Base-by-base conservation (phyloP, 2,797 vertebrate genomes). In the Phylloscopus collybita region DNA sequence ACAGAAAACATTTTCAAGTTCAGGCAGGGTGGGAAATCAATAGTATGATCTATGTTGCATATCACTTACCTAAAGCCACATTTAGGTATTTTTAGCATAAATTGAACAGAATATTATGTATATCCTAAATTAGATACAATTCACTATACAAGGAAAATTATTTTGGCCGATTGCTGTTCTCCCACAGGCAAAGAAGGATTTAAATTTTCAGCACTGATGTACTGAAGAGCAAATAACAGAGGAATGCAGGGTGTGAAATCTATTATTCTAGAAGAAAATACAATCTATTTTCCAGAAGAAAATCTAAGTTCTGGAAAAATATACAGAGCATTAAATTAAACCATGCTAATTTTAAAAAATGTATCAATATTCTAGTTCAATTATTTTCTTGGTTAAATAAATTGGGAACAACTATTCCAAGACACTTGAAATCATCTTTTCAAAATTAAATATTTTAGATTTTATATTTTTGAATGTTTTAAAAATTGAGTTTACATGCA, bases 191-290 rank as follows among this genome's bases (percentile, higher is more conserved):
- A n/a, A 2, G 8, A 50, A 88, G 22, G 16, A 49, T 71, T 75
- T 60, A 40, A 6, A 6, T 90, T 88, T 72, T 73, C 38, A 40
- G 69, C 11, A 40, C 6, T 29, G 47, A 22, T 36, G 5, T 47
- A 50, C 23, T 57, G 38, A 71, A 60, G 13, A 25, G 27, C 18
- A 93, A 69, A 53, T 16, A 88, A 30, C 16, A 72, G 50, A 60
- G 21, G 26, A 30, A 13, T 17, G 0, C 0, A 12, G 25, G 18
- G 4, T 2, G 1, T 25, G 9, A 4, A 12, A 11, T 66, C 25
- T 27, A 53, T 36, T 65, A 34, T 38, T 29, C 26, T 65, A 47
- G 59, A 66, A 32, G n/a, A 64, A 71, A 34, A 69, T 40, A 45
- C 6, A 40, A 22, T 45, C 2, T 34, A 38, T 78, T 70, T 42